These are phyloP conservation scores for Eupithecia dodoneata DNA, from an alignment of 2,888 invertebrate species.

Conservation along the genomic window DNA sequence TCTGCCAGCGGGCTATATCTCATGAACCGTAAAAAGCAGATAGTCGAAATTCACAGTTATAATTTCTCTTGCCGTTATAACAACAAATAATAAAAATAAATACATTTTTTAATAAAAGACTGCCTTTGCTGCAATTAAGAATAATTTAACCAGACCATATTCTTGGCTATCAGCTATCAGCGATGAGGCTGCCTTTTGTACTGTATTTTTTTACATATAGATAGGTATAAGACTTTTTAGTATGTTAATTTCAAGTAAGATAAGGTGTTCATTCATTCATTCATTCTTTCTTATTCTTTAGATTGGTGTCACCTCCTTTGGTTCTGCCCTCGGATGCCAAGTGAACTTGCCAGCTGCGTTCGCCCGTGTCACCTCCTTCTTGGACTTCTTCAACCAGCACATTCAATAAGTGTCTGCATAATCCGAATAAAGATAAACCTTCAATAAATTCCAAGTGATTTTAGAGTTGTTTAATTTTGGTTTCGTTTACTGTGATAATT, in stretches of 20 bases:
- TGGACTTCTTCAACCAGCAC: constrained; percentile 4
- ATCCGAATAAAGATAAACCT: background rate
- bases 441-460: background rate
- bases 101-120: too few relatives aligned
- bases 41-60: too few relatives aligned
- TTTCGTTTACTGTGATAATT: background rate
- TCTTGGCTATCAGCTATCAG: background rate
- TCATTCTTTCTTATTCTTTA: background rate
- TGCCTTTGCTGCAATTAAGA: too few relatives aligned
- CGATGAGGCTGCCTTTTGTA: too few relatives aligned
- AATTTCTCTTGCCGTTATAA: too few relatives aligned
- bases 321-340: constrained; percentile 3
- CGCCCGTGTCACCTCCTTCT: background rate
- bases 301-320: constrained; percentile 10
- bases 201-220: too few relatives aligned
- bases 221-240: too few relatives aligned
- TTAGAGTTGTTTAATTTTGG: background rate
- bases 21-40: too few relatives aligned
- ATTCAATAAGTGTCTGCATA: background rate
- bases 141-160: too few relatives aligned
- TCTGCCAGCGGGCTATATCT: too few relatives aligned
- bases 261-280: background rate
- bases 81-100: too few relatives aligned
- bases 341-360: background rate
- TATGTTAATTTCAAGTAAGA: too few relatives aligned